phyloP scores from a whole-genome alignment of 2,797 vertebrate genomes.

The Bradypodion ventrale region DNA sequence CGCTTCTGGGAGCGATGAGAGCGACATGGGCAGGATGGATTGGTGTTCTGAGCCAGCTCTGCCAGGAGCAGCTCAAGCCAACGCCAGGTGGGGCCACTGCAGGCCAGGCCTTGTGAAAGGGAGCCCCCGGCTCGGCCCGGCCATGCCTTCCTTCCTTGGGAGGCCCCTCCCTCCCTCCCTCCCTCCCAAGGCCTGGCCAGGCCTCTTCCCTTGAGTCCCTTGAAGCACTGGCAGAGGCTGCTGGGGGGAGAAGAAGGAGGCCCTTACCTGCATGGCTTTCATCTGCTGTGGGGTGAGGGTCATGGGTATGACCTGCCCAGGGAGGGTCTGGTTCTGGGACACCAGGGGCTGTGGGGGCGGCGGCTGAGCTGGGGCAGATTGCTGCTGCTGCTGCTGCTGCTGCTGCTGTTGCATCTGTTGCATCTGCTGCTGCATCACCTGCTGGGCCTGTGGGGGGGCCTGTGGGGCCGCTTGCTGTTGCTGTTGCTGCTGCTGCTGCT shows the following conservation, averaged over 20 bases:
- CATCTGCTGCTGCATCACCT: slow-evolving; percentile 60
- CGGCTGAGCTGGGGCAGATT: slow-evolving; percentile 77
- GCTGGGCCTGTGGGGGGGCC: slow-evolving; percentile 55
- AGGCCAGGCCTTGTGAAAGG: too few relatives aligned
- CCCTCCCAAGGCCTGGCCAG: too few relatives aligned
- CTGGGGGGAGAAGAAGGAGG: background rate
- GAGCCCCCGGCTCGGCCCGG: too few relatives aligned
- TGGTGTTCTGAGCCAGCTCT: too few relatives aligned
- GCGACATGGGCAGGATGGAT: too few relatives aligned
- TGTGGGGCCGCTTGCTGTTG: slow-evolving; percentile 72
- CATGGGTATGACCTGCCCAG: slow-evolving; percentile 83
- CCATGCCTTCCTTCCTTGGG: too few relatives aligned
- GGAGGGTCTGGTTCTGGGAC: slow-evolving; percentile 81
- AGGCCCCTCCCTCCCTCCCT: too few relatives aligned
- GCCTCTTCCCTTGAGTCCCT: too few relatives aligned
- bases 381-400: slow-evolving; percentile 71
- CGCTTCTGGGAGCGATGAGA: too few relatives aligned
- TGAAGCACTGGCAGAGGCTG: too few relatives aligned
- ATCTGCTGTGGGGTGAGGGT: slow-evolving; percentile 81
- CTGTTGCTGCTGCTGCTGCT: slow-evolving; percentile 75
- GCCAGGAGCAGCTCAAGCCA: too few relatives aligned
- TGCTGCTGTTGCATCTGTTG: slow-evolving; percentile 74
- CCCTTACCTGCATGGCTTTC: slow-evolving; percentile 85
- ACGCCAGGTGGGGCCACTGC: too few relatives aligned
- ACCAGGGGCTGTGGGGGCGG: slow-evolving; percentile 83